These are phyloP conservation scores for Bovichtus diacanthus DNA, from an alignment of 2,797 vertebrate species.

Conservation along the genomic window DNA sequence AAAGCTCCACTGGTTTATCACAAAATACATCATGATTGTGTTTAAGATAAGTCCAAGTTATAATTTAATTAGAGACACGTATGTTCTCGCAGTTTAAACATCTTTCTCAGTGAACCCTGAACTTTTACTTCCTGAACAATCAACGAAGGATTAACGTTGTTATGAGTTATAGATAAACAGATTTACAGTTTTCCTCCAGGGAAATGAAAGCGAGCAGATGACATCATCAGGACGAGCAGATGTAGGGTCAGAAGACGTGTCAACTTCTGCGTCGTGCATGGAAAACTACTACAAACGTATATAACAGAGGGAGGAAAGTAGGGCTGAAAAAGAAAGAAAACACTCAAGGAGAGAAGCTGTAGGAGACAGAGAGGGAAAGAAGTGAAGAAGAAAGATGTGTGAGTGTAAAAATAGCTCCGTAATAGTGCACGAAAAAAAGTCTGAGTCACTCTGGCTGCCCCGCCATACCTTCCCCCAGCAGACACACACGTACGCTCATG, in stretches of 20 bases:
- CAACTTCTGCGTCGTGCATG: not conserved
- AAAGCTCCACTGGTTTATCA: too few relatives aligned
- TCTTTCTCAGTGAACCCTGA: not conserved
- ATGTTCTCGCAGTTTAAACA: not conserved
- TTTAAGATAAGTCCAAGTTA: not conserved
- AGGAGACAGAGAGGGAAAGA: not conserved
- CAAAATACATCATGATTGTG: too few relatives aligned
- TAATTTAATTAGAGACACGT: not conserved
- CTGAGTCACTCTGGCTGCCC: slow-evolving; percentile 27
- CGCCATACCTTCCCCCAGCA: not conserved
- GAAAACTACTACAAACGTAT: not conserved
- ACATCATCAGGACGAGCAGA: not conserved
- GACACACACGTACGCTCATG: not conserved
- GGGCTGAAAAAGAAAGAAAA: too few relatives aligned
- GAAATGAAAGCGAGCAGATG: not conserved
- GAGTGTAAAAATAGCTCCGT: slow-evolving; percentile 9
- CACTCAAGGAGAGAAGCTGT: too few relatives aligned
- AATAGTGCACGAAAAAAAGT: not conserved
- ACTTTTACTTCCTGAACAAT: not conserved
- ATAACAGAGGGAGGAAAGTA: not conserved
- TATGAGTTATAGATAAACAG: not conserved
- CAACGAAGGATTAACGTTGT: not conserved
- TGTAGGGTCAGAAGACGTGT: not conserved
- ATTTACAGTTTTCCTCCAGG: not conserved
- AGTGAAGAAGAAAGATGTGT: not conserved